phyloP scores from a whole-genome alignment of 2,888 invertebrate species.

The Chironomus riparius region DNA sequence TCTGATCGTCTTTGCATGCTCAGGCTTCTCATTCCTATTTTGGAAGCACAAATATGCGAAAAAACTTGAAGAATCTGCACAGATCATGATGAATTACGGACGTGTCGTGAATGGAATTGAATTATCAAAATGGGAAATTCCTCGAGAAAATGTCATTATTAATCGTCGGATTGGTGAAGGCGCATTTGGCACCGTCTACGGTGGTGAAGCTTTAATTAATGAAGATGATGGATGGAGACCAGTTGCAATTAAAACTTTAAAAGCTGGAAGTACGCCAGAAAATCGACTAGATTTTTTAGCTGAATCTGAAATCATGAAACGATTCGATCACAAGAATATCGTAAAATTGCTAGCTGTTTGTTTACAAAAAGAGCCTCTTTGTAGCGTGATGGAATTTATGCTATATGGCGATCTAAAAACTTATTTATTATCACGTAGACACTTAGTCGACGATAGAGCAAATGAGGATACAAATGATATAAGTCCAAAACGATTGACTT shows the following conservation, averaged over 20 bases:
- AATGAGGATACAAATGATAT: conserved; percentile 59
- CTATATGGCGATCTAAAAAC: conserved; percentile 86
- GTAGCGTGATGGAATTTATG: conserved; percentile 91
- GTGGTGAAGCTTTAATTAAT: conserved; percentile 69
- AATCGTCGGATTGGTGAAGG: conserved; percentile 81
- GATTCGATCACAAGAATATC: conserved; percentile 83
- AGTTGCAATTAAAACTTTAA: conserved; percentile 83
- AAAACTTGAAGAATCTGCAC: conserved; percentile 55
- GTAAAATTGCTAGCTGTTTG: conserved; percentile 78
- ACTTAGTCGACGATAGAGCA: conserved; percentile 59
- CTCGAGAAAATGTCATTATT: conserved; percentile 73
- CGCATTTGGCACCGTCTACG: conserved; percentile 62
- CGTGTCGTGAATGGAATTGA: conserved; percentile 43
- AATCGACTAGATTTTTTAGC: conserved; percentile 85
- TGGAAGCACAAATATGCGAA: conserved; percentile 59
- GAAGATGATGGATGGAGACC: conserved; percentile 66
- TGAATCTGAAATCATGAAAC: conserved; percentile 90
- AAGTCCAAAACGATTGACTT: conserved; percentile 66
- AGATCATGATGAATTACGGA: conserved; percentile 63
- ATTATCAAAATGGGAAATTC: conserved; percentile 81
- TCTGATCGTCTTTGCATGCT: conserved; percentile 46
- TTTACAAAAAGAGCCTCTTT: conserved; percentile 76
- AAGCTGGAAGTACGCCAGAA: conserved; percentile 70
- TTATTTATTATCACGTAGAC: conserved; percentile 73
- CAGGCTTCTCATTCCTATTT: conserved; percentile 52